A percentile compares a stretch with the other conserved stretches of the same genome.
These are phyloP conservation scores for Portevinia maculata DNA, from an alignment of 2,888 invertebrate species.

Conservation along the genomic window DNA sequence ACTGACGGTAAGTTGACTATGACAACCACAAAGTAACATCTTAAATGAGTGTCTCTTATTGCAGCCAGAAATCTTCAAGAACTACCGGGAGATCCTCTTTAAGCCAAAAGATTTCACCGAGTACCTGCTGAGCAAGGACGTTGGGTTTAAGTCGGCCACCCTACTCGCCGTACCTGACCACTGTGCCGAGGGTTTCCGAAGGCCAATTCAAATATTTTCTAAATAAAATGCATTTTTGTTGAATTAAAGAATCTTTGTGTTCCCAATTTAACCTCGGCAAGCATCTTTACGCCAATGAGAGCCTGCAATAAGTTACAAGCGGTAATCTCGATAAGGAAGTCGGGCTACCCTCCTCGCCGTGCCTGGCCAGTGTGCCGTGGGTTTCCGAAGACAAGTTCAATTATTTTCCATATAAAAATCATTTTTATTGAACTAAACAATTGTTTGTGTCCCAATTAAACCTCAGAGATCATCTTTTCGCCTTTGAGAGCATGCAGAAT, in stretches of 20 bases:
- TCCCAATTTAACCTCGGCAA: constrained; percentile 84
- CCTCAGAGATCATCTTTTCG: constrained; percentile 88
- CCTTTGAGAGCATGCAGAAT: constrained; percentile 90
- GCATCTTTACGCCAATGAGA: constrained; percentile 88
- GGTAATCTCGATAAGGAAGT: too few relatives aligned
- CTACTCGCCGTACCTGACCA: constrained; percentile 86
- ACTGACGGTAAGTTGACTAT: constrained; percentile 83
- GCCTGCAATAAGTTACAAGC: constrained; percentile 93
- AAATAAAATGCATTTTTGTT: constrained; percentile 76
- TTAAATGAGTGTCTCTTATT: constrained; percentile 20
- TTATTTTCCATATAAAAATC: too few relatives aligned
- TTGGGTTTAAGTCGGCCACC: constrained; percentile 87
- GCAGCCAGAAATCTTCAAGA: constrained; percentile 79
- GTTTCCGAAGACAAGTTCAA: too few relatives aligned
- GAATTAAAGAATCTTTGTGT: too few relatives aligned
- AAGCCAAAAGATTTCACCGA: constrained; percentile 88
- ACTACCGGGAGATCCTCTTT: constrained; percentile 85
- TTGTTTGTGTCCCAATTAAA: constrained; percentile 75
- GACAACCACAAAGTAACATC: neutral
- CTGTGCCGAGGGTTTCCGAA: constrained; percentile 86
- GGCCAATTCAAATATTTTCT: constrained; percentile 84
- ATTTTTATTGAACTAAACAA: constrained; percentile 17
- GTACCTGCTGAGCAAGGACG: constrained; percentile 86
- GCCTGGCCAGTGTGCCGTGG: too few relatives aligned
- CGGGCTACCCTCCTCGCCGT: too few relatives aligned